Conservation (phyloP, 1,140 invertebrate species). For the Drosophila dunni region DNA sequence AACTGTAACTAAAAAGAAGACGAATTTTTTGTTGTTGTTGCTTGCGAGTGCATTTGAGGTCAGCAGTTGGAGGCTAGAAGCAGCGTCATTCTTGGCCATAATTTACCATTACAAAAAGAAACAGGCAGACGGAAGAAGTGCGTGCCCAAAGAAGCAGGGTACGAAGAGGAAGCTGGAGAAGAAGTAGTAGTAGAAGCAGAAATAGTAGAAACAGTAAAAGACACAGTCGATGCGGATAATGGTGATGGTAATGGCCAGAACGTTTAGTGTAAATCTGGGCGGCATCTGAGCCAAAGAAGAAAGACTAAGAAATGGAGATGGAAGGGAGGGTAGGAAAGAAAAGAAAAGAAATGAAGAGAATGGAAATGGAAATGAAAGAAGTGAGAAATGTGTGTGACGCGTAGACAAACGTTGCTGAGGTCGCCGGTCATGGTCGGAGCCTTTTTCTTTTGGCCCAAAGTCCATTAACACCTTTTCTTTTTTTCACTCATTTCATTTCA, state of each 20-base stretch:
- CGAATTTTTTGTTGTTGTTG: constrained; percentile 21
- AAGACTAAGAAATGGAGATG: constrained; percentile 4
- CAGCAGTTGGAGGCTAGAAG: constrained; percentile 30
- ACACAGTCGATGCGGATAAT: constrained; percentile 33
- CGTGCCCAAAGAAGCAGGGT: constrained; percentile 40
- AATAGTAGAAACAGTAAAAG: constrained; percentile 14
- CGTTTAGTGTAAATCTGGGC: constrained; percentile 56
- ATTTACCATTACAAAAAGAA: constrained; percentile 57
- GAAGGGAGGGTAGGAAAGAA: constrained; percentile 1
- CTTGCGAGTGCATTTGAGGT: constrained; percentile 51
- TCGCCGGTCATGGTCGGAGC: constrained; percentile 21
- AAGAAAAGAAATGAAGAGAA: constrained; percentile 24
- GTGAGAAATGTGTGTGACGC: constrained; percentile 51
- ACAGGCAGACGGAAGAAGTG: constrained; percentile 33
- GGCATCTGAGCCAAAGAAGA: constrained; percentile 8
- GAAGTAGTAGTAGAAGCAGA: not conserved
- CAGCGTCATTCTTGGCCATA: constrained; percentile 53
- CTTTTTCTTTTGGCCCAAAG: constrained; percentile 38
- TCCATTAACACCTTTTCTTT: constrained; percentile 52
- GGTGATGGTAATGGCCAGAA: constrained; percentile 49
- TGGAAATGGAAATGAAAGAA: constrained; percentile 24
- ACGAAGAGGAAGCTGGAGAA: constrained; percentile 1
- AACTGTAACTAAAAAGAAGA: constrained; percentile 34
- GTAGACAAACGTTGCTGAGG: constrained; percentile 30
- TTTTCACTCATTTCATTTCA: not conserved